These are phyloP conservation scores for Phalloptychus januarius DNA, from an alignment of 2,797 vertebrate genomes.

Conservation along the genomic window DNA sequence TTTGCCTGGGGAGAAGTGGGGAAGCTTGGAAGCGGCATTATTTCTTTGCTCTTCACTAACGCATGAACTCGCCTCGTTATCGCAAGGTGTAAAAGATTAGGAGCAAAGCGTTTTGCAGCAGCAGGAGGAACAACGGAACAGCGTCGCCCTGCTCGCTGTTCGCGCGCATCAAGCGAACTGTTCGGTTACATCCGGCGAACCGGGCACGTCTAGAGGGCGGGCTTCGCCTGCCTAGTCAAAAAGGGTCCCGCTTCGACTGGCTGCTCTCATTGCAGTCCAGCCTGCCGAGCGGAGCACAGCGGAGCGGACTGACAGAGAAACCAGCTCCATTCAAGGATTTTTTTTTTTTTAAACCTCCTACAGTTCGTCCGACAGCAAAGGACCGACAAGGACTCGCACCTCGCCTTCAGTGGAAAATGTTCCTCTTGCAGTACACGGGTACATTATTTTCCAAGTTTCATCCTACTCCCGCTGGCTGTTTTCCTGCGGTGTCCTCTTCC, in stretches of 20 bases:
- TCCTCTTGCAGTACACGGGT: conserved; percentile 94
- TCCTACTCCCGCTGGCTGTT: neutral
- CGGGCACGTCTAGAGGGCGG: conserved; percentile 66
- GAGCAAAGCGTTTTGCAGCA: conserved; percentile 3
- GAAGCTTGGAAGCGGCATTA: conserved; percentile 14
- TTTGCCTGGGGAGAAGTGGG: neutral
- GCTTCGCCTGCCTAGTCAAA: conserved; percentile 60
- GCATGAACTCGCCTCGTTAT: conserved; percentile 2
- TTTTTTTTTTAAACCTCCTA: conserved; percentile 23
- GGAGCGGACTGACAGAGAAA: conserved; percentile 65
- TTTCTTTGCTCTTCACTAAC: conserved; percentile 15
- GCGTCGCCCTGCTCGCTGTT: conserved; percentile 31
- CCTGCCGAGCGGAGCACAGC: conserved; percentile 73
- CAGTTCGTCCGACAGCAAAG: conserved; percentile 62
- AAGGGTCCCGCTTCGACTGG: conserved; percentile 74
- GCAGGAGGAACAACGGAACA: conserved; percentile 1
- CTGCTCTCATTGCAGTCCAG: conserved; percentile 80
- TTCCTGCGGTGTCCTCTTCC: neutral
- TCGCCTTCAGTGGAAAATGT: conserved; percentile 83
- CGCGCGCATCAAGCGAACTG: conserved; percentile 11
- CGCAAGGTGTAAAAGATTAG: neutral
- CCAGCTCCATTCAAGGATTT: conserved; percentile 65
- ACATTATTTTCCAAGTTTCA: conserved; percentile 35
- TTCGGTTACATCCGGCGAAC: conserved; percentile 18
- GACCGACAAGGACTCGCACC: conserved; percentile 57